Evolutionary conservation across 2,888 invertebrate genomes (phyloP).

Genomic region (Idaea aversata): DNA sequence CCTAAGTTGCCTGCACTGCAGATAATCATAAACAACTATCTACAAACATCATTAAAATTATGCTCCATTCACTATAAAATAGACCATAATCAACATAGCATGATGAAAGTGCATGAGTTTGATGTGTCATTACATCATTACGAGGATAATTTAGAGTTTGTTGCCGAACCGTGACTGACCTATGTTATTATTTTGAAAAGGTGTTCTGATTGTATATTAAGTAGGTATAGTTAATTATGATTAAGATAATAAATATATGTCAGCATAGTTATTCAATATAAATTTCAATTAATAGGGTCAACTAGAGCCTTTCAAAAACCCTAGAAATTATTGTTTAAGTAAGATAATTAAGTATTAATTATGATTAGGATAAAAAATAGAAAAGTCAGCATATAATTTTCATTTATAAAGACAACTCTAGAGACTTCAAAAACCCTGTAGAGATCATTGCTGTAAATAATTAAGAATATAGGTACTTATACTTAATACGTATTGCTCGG

Average conservation of each 20-base stretch:
- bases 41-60: slow-evolving; percentile 12
- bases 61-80: slow-evolving; percentile 11
- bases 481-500: not conserved
- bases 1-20: not conserved
- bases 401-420: no score
- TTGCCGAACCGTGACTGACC: not conserved
- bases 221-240: not conserved
- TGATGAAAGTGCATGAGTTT: slow-evolving; percentile 11
- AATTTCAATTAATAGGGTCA: not conserved
- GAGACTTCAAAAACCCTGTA: no score
- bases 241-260: not conserved
- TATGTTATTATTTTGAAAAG: not conserved
- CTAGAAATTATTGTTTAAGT: no score
- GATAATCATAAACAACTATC: not conserved
- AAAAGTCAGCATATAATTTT: no score
- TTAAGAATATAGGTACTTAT: no score
- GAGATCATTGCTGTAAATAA: no score
- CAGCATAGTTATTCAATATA: not conserved
- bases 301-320: no score
- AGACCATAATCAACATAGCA: slow-evolving; percentile 24
- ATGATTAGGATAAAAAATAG: no score
- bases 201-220: not conserved
- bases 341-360: no score
- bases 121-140: slow-evolving; percentile 1
- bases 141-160: not conserved